Conservation (phyloP, 2,113 vertebrate genomes). For the Xiphophorus maculatus region DNA sequence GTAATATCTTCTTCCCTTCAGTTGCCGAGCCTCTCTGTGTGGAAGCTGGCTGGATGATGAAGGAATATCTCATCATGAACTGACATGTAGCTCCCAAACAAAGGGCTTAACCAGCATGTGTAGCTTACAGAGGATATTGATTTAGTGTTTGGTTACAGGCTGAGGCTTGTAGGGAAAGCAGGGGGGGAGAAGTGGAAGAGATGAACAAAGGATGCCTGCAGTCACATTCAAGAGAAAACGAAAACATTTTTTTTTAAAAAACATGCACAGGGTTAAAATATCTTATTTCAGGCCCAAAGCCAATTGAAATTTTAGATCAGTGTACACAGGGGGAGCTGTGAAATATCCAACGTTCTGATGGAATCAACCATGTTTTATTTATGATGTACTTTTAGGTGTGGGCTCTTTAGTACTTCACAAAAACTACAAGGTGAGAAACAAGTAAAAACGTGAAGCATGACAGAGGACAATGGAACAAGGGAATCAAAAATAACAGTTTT, state of each 20-base stretch:
- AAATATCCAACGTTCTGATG: neutral
- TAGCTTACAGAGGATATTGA: constrained; percentile 44
- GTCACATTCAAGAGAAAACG: constrained; percentile 27
- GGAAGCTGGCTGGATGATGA: constrained; percentile 32
- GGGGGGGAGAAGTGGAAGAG: constrained; percentile 2
- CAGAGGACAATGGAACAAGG: too few species aligned
- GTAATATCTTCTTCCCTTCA: constrained; percentile 37
- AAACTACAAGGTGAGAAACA: too few species aligned
- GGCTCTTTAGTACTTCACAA: neutral
- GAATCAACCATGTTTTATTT: neutral
- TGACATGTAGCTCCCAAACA: constrained; percentile 9
- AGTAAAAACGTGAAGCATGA: too few species aligned
- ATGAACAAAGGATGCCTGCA: constrained; percentile 13
- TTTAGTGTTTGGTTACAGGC: constrained; percentile 44
- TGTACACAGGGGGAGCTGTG: neutral
- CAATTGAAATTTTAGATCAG: neutral
- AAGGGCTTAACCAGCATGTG: constrained; percentile 31
- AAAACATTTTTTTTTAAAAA: constrained; percentile 6
- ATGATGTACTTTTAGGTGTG: neutral
- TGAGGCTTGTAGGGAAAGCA: constrained; percentile 10
- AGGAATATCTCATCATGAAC: constrained; percentile 35
- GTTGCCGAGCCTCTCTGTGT: neutral
- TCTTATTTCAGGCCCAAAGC: neutral
- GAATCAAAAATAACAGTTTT: too few species aligned
- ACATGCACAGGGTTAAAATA: constrained; percentile 9